Evolutionary conservation across 1,140 invertebrate genomes (phyloP).

Genomic region (Rhynchophorus ferrugineus): DNA sequence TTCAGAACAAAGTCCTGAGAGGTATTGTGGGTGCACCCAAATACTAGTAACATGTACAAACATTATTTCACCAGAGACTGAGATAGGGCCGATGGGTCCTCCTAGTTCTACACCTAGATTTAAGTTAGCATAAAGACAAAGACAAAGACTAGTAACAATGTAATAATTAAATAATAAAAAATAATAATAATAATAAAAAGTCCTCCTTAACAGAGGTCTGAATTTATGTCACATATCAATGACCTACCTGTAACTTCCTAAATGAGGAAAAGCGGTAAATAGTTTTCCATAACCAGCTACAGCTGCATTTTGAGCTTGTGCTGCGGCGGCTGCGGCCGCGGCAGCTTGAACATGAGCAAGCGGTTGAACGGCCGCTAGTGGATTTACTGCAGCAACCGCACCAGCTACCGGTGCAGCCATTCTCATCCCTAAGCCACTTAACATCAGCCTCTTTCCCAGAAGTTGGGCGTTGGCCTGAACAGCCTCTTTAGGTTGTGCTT

Average conservation of each 20-base stretch:
- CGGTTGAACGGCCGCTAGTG: constrained; percentile 51
- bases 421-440: constrained; percentile 59
- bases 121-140: too few species aligned
- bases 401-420: constrained; percentile 50
- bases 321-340: constrained; percentile 46
- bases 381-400: constrained; percentile 49
- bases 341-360: constrained; percentile 53
- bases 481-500: constrained; percentile 86
- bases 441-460: constrained; percentile 63
- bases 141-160: too few species aligned
- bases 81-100: too few species aligned
- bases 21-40: too few species aligned
- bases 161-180: too few species aligned
- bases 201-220: too few species aligned
- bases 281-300: constrained; percentile 61
- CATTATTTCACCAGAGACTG: too few species aligned
- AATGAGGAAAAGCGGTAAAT: constrained; percentile 54
- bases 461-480: constrained; percentile 65
- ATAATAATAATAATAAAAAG: too few species aligned
- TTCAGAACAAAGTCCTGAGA: too few species aligned
- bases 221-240: too few species aligned
- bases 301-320: constrained; percentile 33
- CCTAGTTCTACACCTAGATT: too few species aligned
- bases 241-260: constrained; percentile 54
- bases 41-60: too few species aligned